phyloP scores from a whole-genome alignment of 2,888 invertebrate genomes.

The Thereva unica region DNA sequence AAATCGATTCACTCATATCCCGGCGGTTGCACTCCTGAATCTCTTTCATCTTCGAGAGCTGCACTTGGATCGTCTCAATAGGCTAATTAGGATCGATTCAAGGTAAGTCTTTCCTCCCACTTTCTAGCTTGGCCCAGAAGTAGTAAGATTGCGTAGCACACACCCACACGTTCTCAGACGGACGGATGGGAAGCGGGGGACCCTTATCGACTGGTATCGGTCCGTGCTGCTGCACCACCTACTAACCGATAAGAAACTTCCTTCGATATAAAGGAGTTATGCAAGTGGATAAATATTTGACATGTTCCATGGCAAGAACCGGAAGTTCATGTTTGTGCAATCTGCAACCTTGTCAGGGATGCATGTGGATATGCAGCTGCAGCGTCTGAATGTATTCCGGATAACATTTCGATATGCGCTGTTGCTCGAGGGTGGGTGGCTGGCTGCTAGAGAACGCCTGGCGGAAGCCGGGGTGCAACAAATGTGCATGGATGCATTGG shows the following conservation, averaged over 20 bases:
- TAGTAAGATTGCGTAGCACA: too few relatives aligned
- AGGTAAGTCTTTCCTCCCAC: constrained; percentile 51
- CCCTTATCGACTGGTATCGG: too few relatives aligned
- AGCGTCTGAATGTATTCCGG: too few relatives aligned
- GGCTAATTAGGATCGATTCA: constrained; percentile 71
- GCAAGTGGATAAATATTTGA: constrained; percentile 32
- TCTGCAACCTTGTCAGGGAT: background rate
- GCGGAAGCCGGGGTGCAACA: too few relatives aligned
- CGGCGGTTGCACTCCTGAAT: constrained; percentile 80
- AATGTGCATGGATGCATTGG: too few relatives aligned
- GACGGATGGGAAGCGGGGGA: too few relatives aligned
- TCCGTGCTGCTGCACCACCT: background rate
- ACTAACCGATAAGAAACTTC: constrained; percentile 18
- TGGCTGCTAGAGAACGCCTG: too few relatives aligned
- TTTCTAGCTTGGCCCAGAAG: too few relatives aligned
- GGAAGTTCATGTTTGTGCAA: constrained; percentile 27
- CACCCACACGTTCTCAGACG: too few relatives aligned
- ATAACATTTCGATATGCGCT: too few relatives aligned
- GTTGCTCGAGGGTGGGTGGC: too few relatives aligned
- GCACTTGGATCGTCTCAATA: constrained; percentile 71
- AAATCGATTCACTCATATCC: constrained; percentile 74
- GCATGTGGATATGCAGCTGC: too few relatives aligned
- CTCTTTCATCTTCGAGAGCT: constrained; percentile 78
- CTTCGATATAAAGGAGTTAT: background rate
- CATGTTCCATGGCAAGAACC: constrained; percentile 30